Evolutionary conservation across 2,888 invertebrate genomes (phyloP), one percentile per base, ranked within the genome.

Genomic region (Chloromyia formosa): DNA sequence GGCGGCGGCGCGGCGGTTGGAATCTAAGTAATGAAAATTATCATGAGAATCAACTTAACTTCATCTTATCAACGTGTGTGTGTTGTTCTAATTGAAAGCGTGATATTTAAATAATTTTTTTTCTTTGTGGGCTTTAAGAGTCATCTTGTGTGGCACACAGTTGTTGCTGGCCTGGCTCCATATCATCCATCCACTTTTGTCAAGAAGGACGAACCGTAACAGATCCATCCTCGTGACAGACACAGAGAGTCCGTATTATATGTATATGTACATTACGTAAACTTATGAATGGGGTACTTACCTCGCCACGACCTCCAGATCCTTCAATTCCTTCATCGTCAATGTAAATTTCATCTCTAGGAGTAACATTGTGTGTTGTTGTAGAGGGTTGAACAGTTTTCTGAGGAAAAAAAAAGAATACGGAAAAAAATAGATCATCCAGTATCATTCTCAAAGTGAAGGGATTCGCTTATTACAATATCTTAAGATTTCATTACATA

Each of bases 311-410:
- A 79, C 88, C 90, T 79, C 91, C 90, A 80, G 91, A 91, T 77
- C 91, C 91, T 83, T 93, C 93, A 81, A 91, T 89, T 81, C 88
- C 89, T 82, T 92, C 93, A 86, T 92, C 93, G 86, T 93, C 93
- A 83, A 93, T 89, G 86, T 92, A 92, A 80, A 92, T 88, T 83
- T 92, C 92, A 81, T 85, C 85, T 78, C 81, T 81, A 64, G 82
- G 79, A 77, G 81, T 80, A 73, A 76, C 79, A 77, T 78, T 78
- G 78, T 78, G 80, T 74, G 78, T 76, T 18, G 81, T 78, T 72
- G 81, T 77, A 76, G 80, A 76, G 74, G 81, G 79, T 78, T 79
- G 81, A 75, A 81, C 81, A 78, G 82, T 80, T 80, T 84, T 84
- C 84, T 84, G 81, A n/a, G 9, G 81, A 83, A 78, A 7, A 49